phyloP scores from a whole-genome alignment of 2,797 vertebrate species.

The Margarornis squamiger region DNA sequence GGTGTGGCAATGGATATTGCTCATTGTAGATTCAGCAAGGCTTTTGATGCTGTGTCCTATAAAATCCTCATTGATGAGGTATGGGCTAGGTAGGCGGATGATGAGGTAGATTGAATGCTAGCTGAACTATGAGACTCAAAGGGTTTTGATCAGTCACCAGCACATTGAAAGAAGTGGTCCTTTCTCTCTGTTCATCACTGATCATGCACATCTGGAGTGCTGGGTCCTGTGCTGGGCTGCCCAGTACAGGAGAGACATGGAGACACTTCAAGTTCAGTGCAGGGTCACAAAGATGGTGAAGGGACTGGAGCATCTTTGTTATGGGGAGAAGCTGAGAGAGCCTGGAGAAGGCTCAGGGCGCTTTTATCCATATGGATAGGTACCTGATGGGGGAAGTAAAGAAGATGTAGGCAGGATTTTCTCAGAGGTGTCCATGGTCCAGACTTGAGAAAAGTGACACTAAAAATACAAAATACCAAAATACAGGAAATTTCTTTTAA shows the following conservation, averaged over 20 bases:
- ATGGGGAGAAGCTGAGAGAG: not conserved
- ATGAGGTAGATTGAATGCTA: not conserved
- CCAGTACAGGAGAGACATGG: not conserved
- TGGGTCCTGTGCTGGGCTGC: not conserved
- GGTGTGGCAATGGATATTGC: not conserved
- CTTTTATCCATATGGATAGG: not conserved
- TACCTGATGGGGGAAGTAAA: not conserved
- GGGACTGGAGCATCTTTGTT: not conserved
- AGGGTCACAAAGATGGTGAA: not conserved
- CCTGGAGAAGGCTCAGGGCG: not conserved
- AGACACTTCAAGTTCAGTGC: not conserved
- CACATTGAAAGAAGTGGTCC: not conserved
- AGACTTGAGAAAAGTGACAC: not conserved
- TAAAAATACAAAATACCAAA: no score
- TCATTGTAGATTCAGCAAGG: not conserved
- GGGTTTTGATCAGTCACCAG: not conserved
- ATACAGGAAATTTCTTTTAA: not conserved
- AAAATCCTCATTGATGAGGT: not conserved
- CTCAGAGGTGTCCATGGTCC: no score
- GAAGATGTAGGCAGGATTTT: not conserved
- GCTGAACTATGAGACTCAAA: not conserved
- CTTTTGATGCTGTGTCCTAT: not conserved
- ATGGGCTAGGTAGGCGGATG: not conserved
- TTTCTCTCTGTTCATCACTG: not conserved
- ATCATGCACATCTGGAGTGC: not conserved